phyloP scores from a whole-genome alignment of 2,797 vertebrate species.

The Aphelocoma californica region DNA sequence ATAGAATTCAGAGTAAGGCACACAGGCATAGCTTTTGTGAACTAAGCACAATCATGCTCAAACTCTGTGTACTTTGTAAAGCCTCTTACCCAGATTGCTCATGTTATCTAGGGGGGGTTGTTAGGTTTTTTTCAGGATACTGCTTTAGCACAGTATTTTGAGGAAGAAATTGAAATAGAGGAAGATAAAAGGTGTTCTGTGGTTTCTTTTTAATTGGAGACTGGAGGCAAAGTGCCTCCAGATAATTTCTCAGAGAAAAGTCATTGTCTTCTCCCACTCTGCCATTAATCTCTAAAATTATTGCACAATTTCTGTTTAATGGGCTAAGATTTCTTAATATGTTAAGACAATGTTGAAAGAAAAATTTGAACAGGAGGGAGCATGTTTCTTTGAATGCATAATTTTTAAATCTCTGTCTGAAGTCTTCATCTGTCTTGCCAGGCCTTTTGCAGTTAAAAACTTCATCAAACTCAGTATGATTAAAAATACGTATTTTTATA shows the following conservation, averaged over 20 bases:
- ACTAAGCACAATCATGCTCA: background rate
- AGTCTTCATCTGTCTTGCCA: constrained; percentile 46
- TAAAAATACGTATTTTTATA: background rate
- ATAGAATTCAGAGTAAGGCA: background rate
- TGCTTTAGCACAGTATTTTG: constrained; percentile 12
- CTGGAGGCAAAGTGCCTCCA: constrained; percentile 63
- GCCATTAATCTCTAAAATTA: constrained; percentile 68
- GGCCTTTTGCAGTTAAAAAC: constrained; percentile 11
- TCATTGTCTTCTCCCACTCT: constrained; percentile 66
- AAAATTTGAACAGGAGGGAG: constrained; percentile 66
- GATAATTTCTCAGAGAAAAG: constrained; percentile 66
- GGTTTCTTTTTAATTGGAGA: constrained; percentile 62
- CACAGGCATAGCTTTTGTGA: background rate
- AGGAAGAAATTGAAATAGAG: constrained; percentile 42
- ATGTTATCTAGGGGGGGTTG: background rate
- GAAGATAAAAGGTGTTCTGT: constrained; percentile 64
- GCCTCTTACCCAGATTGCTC: constrained; percentile 25
- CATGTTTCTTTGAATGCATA: constrained; percentile 60
- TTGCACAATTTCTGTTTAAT: constrained; percentile 68
- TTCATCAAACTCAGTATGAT: background rate
- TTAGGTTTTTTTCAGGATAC: background rate
- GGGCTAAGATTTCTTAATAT: constrained; percentile 64
- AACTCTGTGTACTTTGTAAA: background rate
- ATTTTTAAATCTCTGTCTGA: constrained; percentile 50
- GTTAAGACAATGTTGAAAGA: constrained; percentile 65